Evolutionary conservation across 2,888 invertebrate species (phyloP), one percentile per base, ranked within the genome.

Genomic region (Dromius quadrimaculatus): DNA sequence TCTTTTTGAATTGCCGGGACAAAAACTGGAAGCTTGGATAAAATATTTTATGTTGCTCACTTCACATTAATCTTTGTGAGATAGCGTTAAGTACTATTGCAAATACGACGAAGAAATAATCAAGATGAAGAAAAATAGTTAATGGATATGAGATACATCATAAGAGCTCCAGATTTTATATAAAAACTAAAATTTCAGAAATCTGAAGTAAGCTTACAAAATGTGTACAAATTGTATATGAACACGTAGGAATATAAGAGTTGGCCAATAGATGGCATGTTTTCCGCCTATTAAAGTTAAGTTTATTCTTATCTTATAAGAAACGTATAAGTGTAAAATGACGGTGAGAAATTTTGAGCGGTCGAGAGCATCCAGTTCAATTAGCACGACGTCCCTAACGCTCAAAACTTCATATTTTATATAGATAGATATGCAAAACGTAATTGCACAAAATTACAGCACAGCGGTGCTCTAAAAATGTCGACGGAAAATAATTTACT

Each of bases 381-480:
- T 75, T 74, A 74, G 71, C 71, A 71, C 59, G 59, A 32, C 57
- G 47, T 38, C 59, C 38, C 71, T 28, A 72, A 71, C 59, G 71
- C 72, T 71, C 75, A 74, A 77, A 76, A 76, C 75, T 78, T 71
- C 72, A 74, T 78, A 77, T 77, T 76, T 72, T 75, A 77, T 76
- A 78, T 76, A 78, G 79, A 79, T 78, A 78, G 78, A 79, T 79
- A 79, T 79, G 79, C 79, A 78, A 79, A 79, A 79, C 77, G 77
- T 79, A 79, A 79, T 79, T 79, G 76, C 75, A 74, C 76, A 75
- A 79, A 79, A 79, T 79, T 79, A 79, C 76, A 78, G 75, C 74
- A 73, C 75, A 72, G 75, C 72, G 73, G 75, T 75, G 75, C 74
- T 75, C 76, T 75, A 77, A 77, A 69, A 78, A 79, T 78, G 76